Evolutionary conservation across 2,888 invertebrate species (phyloP).

Genomic region (Zaprionus obscuricornis): DNA sequence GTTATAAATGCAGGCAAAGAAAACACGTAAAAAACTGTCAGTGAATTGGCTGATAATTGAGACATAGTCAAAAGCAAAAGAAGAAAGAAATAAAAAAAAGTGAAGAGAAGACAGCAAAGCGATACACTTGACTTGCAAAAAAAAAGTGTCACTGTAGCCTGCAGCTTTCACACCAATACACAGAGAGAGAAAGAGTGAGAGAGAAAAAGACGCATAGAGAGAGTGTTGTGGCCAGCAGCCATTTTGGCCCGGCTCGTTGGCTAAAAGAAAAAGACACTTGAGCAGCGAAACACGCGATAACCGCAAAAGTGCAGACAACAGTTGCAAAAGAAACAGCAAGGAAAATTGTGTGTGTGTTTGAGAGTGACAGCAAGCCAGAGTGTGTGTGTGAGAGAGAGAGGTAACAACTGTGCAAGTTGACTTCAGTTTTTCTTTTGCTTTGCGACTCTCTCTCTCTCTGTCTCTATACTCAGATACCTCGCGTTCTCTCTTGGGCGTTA

Average conservation of each 20-base stretch:
- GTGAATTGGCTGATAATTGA: constrained; percentile 42
- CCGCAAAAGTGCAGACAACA: constrained; percentile 40
- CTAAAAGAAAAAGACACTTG: constrained; percentile 49
- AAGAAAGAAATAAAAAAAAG: too few species aligned
- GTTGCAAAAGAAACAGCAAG: background rate
- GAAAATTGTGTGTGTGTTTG: background rate
- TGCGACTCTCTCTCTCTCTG: background rate
- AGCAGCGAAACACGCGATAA: constrained; percentile 45
- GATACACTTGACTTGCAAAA: constrained; percentile 39
- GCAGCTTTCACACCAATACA: constrained; percentile 3
- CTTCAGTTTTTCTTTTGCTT: constrained; percentile 42
- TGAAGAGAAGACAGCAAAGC: constrained; percentile 11
- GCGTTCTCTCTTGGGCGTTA: constrained; percentile 43
- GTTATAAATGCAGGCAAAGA: too few species aligned
- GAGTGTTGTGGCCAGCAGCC: constrained; percentile 42
- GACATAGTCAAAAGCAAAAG: constrained; percentile 14
- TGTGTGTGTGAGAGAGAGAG: background rate
- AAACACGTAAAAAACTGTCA: constrained; percentile 34
- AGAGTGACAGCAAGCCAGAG: background rate
- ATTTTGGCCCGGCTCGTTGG: constrained; percentile 34
- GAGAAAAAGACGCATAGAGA: constrained; percentile 1
- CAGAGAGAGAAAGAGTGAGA: background rate
- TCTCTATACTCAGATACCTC: constrained; percentile 9
- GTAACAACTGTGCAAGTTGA: constrained; percentile 34
- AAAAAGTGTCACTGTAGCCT: constrained; percentile 33